A percentile compares a stretch with the other conserved stretches of the same genome.
phyloP scores from a whole-genome alignment of 1,140 invertebrate species.

The Pinna nobilis region DNA sequence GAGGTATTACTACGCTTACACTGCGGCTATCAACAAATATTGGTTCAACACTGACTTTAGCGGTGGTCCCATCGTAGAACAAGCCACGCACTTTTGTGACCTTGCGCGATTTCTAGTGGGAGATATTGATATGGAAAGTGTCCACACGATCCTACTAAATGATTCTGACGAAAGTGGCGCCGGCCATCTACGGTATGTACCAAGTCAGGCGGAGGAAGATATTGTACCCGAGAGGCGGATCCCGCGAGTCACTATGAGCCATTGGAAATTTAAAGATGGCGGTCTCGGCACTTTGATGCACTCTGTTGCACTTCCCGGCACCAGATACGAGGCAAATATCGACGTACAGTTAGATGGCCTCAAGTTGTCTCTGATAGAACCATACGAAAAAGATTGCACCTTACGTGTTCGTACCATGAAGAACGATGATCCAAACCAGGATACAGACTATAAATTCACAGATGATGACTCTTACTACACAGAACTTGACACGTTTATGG shows the following conservation, averaged over 20 bases:
- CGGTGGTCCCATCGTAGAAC: conserved; percentile 46
- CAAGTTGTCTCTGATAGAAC: conserved; percentile 39
- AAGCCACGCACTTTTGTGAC: conserved; percentile 46
- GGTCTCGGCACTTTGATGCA: conserved; percentile 45
- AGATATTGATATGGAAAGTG: conserved; percentile 24
- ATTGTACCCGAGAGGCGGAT: conserved; percentile 24
- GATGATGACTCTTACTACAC: conserved; percentile 37
- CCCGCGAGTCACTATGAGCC: conserved; percentile 45
- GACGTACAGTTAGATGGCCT: conserved; percentile 45
- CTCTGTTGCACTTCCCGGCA: conserved; percentile 41
- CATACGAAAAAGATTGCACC: conserved; percentile 35
- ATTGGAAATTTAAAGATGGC: conserved; percentile 39
- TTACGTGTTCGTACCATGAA: conserved; percentile 37
- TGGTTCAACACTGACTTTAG: conserved; percentile 41
- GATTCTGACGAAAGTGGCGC: conserved; percentile 29
- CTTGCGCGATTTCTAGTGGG: conserved; percentile 32
- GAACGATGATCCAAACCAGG: conserved; percentile 26
- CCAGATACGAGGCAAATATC: conserved; percentile 42
- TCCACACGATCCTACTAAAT: conserved; percentile 32
- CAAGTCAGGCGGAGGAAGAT: conserved; percentile 23
- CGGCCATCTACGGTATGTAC: conserved; percentile 15
- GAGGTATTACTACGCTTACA: conserved; percentile 43
- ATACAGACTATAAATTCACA: conserved; percentile 37
- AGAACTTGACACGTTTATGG: conserved; percentile 33
- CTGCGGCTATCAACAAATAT: conserved; percentile 36